A percentile compares a stretch with the other conserved stretches of the same genome.
Evolutionary conservation across 2,797 vertebrate genomes (phyloP).

Genomic region (Aulostomus chinensis): DNA sequence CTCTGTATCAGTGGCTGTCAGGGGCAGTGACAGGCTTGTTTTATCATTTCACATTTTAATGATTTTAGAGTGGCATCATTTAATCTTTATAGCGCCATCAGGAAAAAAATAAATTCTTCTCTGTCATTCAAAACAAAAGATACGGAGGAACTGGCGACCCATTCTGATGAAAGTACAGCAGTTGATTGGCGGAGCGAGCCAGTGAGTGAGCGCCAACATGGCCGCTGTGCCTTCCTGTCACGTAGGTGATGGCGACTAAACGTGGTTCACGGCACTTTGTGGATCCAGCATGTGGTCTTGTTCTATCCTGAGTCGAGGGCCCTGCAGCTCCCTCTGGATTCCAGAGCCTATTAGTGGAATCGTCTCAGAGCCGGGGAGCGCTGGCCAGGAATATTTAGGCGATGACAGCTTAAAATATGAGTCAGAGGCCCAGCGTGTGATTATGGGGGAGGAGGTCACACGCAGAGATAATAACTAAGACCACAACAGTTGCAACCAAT

Average conservation of each 20-base stretch:
- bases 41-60: background rate
- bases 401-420: conserved; percentile 11
- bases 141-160: conserved; percentile 11
- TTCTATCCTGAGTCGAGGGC: too few relatives aligned
- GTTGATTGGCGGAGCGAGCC: conserved; percentile 19
- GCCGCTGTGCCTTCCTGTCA: too few relatives aligned
- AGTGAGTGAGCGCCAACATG: background rate
- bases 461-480: conserved; percentile 8
- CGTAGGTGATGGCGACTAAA: background rate
- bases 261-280: too few relatives aligned
- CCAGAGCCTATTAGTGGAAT: background rate
- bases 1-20: too few relatives aligned
- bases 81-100: too few relatives aligned
- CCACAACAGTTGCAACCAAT: background rate
- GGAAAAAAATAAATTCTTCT: conserved; percentile 4
- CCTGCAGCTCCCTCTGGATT: too few relatives aligned
- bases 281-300: too few relatives aligned
- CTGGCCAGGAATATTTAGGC: background rate
- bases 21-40: too few relatives aligned
- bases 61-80: too few relatives aligned
- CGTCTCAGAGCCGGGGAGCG: background rate
- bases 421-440: conserved; percentile 11
- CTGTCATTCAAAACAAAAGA: conserved; percentile 24
- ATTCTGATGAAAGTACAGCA: conserved; percentile 22
- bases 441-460: conserved; percentile 11